phyloP scores from a whole-genome alignment of 2,113 vertebrate species.

The Leptobrachium ailaonicum region DNA sequence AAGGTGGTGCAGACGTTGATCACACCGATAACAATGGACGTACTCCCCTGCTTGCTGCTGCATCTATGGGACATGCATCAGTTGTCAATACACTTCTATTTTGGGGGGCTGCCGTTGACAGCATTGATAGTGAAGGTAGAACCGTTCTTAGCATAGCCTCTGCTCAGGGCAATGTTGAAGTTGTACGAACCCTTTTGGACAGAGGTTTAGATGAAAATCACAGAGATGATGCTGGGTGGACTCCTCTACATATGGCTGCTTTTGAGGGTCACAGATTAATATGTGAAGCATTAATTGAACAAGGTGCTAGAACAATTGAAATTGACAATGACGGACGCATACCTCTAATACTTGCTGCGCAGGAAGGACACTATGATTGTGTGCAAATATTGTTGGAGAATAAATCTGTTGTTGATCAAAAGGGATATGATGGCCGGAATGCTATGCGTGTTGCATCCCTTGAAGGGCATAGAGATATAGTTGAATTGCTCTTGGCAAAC shows the following conservation, averaged over 20 bases:
- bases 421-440: constrained; percentile 93
- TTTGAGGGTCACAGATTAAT: constrained; percentile 95
- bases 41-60: constrained; percentile 93
- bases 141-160: constrained; percentile 96
- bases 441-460: constrained; percentile 88
- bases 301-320: constrained; percentile 92
- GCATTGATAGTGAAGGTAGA: constrained; percentile 94
- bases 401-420: constrained; percentile 88
- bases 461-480: constrained; percentile 92
- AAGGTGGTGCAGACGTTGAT: constrained; percentile 94
- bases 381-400: constrained; percentile 91
- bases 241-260: constrained; percentile 94
- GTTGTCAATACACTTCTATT: constrained; percentile 94
- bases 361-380: constrained; percentile 96
- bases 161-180: constrained; percentile 95
- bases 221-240: constrained; percentile 95
- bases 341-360: constrained; percentile 86
- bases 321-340: constrained; percentile 95
- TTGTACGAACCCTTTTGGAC: constrained; percentile 95
- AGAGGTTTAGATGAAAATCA: constrained; percentile 96
- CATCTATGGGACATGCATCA: constrained; percentile 94
- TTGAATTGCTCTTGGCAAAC: constrained; percentile 87
- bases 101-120: constrained; percentile 96
- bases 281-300: constrained; percentile 94
- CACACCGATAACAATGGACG: constrained; percentile 95